Evolutionary conservation across 2,113 vertebrate species (phyloP), one percentile per base, ranked within the genome.

Genomic region (Meriones unguiculatus): DNA sequence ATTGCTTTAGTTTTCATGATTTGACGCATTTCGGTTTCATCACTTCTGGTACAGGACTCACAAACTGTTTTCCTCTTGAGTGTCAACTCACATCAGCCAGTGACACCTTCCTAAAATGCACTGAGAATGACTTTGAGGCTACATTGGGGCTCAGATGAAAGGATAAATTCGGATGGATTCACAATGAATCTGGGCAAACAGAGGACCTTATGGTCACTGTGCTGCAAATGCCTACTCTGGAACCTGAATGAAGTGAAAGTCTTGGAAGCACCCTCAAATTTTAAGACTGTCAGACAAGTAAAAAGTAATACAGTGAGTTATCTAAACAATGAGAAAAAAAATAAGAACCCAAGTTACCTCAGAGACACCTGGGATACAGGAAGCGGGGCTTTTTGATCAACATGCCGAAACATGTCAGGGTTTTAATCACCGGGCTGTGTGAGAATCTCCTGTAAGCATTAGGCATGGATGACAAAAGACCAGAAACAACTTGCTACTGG

Each of bases 1-100:
- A n/a, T 78, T 54, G 69, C 59, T n/a, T 95, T 90, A 25, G 1
- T 87, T 88, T 95, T 93, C 62, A 54, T 30, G 28, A 28, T 87
- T 91, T 94, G n/a, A 76, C 59, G 10, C 57, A 57, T 70, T 96
- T 90, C 57, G 91, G 75, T 95, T 91, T 89, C 75, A 52, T 65
- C 8, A 46, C 52, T 24, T 62, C 30, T 93, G n/a, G 1, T 87
- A 15, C 35, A 81, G 54, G 8, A 22, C 72, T 52, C 12, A 59
- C 87, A 88, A 87, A 18, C 28, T 69, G 5, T 32, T 90, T 95
- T 94, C 52, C 35, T 69, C 65, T 70, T 92, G 18, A 93, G 5
- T 62, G 24, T 50, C 81, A 95, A 67, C 22, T 78, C 22, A 52
- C 20, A 46, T 92, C 72, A 64, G 4, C 35, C 67, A 8, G 8